Percentiles rank a stretch among this genome's conserved stretches.
These are phyloP conservation scores for Ptiloglossa arizonensis DNA, from an alignment of 1,140 invertebrate species.

Conservation along the genomic window DNA sequence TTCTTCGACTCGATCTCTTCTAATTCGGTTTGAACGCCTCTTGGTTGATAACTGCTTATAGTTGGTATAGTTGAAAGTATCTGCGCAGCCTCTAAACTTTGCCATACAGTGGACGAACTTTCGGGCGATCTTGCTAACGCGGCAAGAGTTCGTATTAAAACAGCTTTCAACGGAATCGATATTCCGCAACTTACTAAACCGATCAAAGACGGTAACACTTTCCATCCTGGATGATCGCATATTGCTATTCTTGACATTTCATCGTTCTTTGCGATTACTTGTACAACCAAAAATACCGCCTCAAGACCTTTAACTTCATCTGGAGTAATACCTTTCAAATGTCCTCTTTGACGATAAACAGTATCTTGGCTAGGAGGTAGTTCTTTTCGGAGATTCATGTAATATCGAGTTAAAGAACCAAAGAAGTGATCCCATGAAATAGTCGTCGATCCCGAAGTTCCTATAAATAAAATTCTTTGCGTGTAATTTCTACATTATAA, in stretches of 20 bases:
- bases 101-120: constrained; percentile 91
- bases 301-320: constrained; percentile 94
- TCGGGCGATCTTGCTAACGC: constrained; percentile 89
- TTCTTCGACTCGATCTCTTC: constrained; percentile 92
- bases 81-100: constrained; percentile 92
- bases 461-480: constrained; percentile 49
- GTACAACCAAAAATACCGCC: constrained; percentile 90
- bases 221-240: constrained; percentile 93
- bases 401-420: constrained; percentile 90
- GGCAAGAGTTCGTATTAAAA: constrained; percentile 89
- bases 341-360: constrained; percentile 84
- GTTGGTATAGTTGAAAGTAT: constrained; percentile 88
- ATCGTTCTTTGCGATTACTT: constrained; percentile 89
- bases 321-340: constrained; percentile 88
- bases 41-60: constrained; percentile 85
- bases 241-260: constrained; percentile 90
- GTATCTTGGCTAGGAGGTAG: constrained; percentile 84
- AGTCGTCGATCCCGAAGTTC: constrained; percentile 80
- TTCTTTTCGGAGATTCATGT: constrained; percentile 86
- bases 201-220: constrained; percentile 89
- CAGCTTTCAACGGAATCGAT: constrained; percentile 92
- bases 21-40: constrained; percentile 87
- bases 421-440: constrained; percentile 96
- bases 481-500: background rate
- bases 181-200: constrained; percentile 93